Evolutionary conservation across 2,113 vertebrate species (phyloP), one percentile per base, ranked within the genome.

Genomic region (Entelurus aequoreus): DNA sequence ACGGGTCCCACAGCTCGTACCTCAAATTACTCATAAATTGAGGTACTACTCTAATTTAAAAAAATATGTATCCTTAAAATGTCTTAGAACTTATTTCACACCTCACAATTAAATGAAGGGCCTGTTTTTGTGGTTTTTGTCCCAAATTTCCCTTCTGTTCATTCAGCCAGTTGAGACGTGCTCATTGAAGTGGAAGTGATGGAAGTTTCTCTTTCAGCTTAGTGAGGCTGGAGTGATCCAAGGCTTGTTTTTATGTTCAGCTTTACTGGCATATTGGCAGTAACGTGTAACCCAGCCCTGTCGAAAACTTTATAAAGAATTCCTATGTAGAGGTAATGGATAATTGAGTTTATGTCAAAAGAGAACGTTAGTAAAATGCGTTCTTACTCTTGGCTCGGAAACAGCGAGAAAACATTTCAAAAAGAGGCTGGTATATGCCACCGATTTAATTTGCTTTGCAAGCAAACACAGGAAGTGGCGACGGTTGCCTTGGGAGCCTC

Each of bases 401-500:
- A 38, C 37, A 35, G 36, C 36, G 21, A 14, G 11, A 10, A 54
- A 54, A 15, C 10, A 50, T 14, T 53, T 37, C 35, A 54, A 54
- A 54, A 37, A 37, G 53, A 54, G 47, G 54, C 3, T 7, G 40
- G 11, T 47, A 10, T 63, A 6, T 37, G 65, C 60, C 21, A 5
- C 54, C 37, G 59, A 48, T 76, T 2, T 19, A 53, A 35, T 60
- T 71, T 64, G 11, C 53, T 54, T 8, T 70, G 62, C 52, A 76
- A 56, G 62, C 60, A 5, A 54, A 35, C 53, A 38, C 61, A 53
- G 50, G 19, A 70, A 59, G 67, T 36, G 37, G 56, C 48, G 11
- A 15, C 2, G 42, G 55, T 79, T 81, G 63, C 60, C 68, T 49
- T 74, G 72, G 65, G 57, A 74, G 54, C 19, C 47, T 54, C 81